Conservation (phyloP, 1,140 invertebrate species). For the Drosophila orena region DNA sequence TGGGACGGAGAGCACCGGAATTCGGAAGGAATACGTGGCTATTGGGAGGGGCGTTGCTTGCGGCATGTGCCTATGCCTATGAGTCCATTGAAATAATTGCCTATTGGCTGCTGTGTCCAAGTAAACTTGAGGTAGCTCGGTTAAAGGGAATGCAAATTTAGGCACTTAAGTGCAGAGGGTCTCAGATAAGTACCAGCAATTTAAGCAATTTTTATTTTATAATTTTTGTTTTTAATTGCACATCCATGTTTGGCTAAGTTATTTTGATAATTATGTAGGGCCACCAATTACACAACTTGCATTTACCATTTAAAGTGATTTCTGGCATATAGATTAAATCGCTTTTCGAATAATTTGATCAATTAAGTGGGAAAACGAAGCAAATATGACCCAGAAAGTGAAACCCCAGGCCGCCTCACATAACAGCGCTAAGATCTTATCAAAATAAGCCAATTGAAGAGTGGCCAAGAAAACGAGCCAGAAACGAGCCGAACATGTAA, state of each 20-base stretch:
- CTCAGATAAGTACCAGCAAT: no score
- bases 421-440: constrained; percentile 37
- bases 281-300: no score
- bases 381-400: constrained; percentile 38
- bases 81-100: constrained; percentile 13
- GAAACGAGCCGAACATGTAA: constrained; percentile 31
- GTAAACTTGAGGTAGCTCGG: background rate
- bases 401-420: constrained; percentile 13
- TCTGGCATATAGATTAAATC: background rate
- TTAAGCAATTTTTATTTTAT: no score
- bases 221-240: no score
- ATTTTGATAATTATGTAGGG: no score
- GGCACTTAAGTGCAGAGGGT: no score
- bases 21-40: no score
- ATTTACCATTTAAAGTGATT: background rate
- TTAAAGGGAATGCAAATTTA: background rate
- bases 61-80: background rate
- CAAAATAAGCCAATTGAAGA: constrained; percentile 40
- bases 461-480: constrained; percentile 28
- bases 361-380: constrained; percentile 1
- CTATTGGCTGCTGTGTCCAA: constrained; percentile 4
- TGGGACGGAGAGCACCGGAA: background rate
- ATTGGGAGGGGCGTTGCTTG: constrained; percentile 1
- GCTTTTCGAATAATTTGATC: no score
- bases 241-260: no score